phyloP scores from a whole-genome alignment of 2,113 vertebrate species.

The Tenrec ecaudatus region DNA sequence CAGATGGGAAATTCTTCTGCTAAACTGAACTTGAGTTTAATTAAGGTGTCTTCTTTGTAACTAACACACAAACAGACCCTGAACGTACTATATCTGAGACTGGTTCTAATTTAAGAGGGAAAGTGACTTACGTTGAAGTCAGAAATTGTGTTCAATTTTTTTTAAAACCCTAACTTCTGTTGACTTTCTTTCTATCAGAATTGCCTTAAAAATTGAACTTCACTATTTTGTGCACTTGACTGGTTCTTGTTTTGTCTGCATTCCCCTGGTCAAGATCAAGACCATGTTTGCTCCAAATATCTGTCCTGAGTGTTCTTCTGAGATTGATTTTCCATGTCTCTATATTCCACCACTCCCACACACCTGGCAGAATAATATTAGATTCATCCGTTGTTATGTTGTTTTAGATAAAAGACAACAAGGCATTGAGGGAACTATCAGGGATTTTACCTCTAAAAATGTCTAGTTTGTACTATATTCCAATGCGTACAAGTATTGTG shows the following conservation, averaged over 20 bases:
- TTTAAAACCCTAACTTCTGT: neutral
- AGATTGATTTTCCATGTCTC: neutral
- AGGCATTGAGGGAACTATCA: neutral
- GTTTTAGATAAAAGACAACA: constrained; percentile 27
- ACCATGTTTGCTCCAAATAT: constrained; percentile 4
- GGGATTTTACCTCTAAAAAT: neutral
- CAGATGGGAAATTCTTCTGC: neutral
- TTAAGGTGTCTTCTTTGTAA: neutral
- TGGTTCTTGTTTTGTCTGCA: neutral
- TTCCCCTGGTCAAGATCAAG: neutral
- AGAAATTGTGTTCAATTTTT: neutral
- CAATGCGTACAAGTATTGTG: neutral
- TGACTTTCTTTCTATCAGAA: neutral
- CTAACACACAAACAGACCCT: neutral
- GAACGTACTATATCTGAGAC: neutral
- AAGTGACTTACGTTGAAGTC: neutral
- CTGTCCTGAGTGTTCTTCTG: neutral
- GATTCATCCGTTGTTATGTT: neutral
- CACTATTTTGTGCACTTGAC: neutral
- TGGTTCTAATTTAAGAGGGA: neutral
- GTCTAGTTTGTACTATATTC: neutral
- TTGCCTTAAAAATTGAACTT: neutral
- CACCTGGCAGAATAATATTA: constrained; percentile 18
- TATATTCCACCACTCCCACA: neutral
- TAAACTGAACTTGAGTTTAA: neutral